These are phyloP conservation scores for Drosophila aldrichi DNA, from an alignment of 2,888 invertebrate genomes.

Conservation along the genomic window DNA sequence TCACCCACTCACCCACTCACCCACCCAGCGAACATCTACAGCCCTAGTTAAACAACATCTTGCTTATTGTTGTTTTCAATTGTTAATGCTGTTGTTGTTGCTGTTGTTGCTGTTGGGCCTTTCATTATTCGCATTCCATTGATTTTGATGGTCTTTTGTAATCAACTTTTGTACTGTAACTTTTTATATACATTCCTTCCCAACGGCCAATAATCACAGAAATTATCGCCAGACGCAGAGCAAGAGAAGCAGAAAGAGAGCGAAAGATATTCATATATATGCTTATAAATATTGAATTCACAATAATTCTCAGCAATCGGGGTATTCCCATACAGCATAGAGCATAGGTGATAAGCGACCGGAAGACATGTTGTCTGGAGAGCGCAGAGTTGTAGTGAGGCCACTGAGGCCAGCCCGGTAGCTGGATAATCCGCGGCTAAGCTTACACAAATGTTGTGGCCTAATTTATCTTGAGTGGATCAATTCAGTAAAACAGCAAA, in stretches of 20 bases:
- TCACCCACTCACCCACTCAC: not conserved
- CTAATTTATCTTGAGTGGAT: slow-evolving; percentile 83
- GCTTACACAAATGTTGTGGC: slow-evolving; percentile 74
- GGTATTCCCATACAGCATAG: slow-evolving; percentile 8
- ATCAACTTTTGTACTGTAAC: slow-evolving; percentile 74
- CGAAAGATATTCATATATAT: not conserved
- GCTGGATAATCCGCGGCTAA: slow-evolving; percentile 50
- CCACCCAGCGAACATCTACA: not conserved
- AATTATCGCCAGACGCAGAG: slow-evolving; percentile 17
- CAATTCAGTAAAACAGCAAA: slow-evolving; percentile 58
- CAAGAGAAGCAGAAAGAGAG: not conserved
- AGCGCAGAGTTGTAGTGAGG: not conserved
- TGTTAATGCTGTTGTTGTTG: slow-evolving; percentile 20
- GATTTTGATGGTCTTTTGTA: slow-evolving; percentile 81
- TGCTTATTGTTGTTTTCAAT: slow-evolving; percentile 51
- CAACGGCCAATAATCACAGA: slow-evolving; percentile 33
- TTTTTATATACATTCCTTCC: slow-evolving; percentile 50
- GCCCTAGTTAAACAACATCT: slow-evolving; percentile 1
- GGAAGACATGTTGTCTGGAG: slow-evolving; percentile 54
- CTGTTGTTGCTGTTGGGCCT: slow-evolving; percentile 35
- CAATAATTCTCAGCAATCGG: not conserved
- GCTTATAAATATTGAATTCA: not conserved
- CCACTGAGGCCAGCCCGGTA: not conserved
- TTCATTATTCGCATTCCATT: slow-evolving; percentile 81
- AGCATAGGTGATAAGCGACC: slow-evolving; percentile 41